Percentiles rank a stretch among this genome's conserved stretches.
phyloP scores from a whole-genome alignment of 2,797 vertebrate genomes.

The Psittacula derbiana region DNA sequence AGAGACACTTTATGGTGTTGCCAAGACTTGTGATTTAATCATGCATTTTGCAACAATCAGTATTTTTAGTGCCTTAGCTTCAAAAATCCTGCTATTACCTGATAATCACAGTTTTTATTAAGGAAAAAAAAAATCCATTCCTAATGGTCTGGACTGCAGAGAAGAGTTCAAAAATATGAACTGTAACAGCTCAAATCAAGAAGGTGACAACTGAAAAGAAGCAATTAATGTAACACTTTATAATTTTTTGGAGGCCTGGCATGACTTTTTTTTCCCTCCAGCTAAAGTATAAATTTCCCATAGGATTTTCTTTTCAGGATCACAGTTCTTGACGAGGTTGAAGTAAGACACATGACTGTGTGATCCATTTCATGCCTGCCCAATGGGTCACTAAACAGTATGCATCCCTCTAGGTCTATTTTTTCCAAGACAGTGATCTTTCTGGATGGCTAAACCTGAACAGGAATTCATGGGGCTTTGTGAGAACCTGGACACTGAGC shows the following conservation, averaged over 20 bases:
- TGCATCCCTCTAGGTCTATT: background rate
- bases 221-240: conserved; percentile 23
- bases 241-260: conserved; percentile 10
- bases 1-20: background rate
- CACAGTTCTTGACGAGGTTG: background rate
- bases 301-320: background rate
- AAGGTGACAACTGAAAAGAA: conserved; percentile 15
- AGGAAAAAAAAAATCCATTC: background rate
- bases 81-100: conserved; percentile 24
- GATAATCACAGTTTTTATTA: background rate
- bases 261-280: background rate
- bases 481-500: background rate
- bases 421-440: background rate
- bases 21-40: background rate
- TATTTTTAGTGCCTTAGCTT: conserved; percentile 14
- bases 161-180: conserved; percentile 25
- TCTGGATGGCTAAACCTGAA: background rate
- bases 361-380: background rate
- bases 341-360: background rate
- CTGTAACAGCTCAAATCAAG: conserved; percentile 12
- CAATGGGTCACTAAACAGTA: background rate
- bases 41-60: background rate
- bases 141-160: background rate
- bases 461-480: background rate
- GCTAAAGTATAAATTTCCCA: background rate